A percentile compares a stretch with the other conserved stretches of the same genome.
Conservation (phyloP, 2,888 invertebrate species). For the Smittia sp. region DNA sequence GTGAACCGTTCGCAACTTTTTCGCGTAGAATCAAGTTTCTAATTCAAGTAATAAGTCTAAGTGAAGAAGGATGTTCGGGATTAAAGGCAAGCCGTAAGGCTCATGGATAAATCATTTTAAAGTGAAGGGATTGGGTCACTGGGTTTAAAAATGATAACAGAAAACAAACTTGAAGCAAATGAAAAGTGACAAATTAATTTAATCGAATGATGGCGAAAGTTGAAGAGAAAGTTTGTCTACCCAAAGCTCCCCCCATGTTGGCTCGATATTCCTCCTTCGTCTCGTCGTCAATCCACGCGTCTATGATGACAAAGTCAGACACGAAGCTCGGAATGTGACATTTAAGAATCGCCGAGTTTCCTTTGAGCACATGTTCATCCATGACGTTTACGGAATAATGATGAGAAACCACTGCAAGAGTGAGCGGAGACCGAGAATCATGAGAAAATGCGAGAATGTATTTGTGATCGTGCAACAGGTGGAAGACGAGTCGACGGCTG, state of each 20-base stretch:
- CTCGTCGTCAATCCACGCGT: conserved; percentile 82
- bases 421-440: too few species aligned
- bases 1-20: not conserved
- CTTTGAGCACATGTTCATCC: conserved; percentile 87
- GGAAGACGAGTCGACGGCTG: not conserved
- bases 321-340: conserved; percentile 93
- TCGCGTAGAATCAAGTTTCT: not conserved
- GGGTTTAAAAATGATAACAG: conserved; percentile 39
- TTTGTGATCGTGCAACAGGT: not conserved
- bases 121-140: conserved; percentile 17
- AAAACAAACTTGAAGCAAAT: not conserved
- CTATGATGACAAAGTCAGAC: conserved; percentile 82
- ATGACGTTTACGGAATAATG: conserved; percentile 85
- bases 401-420: conserved; percentile 79
- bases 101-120: conserved; percentile 55
- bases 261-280: conserved; percentile 52
- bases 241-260: not conserved
- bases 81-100: conserved; percentile 60
- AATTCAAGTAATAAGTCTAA: conserved; percentile 54
- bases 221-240: not conserved
- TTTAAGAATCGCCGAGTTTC: conserved; percentile 87
- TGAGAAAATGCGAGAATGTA: too few species aligned
- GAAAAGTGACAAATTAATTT: conserved; percentile 10
- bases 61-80: conserved; percentile 58
- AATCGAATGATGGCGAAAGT: not conserved